Percentiles rank a stretch among this genome's conserved stretches.
These are phyloP conservation scores for Rhincodon typus DNA, from an alignment of 2,797 vertebrate genomes.

Conservation along the genomic window DNA sequence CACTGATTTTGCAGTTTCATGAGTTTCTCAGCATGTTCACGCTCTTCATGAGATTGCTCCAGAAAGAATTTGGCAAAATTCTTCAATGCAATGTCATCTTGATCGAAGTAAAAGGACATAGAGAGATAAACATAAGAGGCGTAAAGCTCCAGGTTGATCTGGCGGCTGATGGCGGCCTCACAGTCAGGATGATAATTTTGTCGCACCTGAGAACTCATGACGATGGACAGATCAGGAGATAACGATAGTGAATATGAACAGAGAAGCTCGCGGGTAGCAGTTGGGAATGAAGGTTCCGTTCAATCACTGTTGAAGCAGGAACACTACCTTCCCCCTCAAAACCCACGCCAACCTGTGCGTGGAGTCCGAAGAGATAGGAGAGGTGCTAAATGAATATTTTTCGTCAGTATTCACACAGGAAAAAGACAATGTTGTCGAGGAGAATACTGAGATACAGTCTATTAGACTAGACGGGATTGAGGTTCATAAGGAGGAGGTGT, in stretches of 20 bases:
- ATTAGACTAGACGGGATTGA: too few relatives aligned
- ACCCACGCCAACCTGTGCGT: too few relatives aligned
- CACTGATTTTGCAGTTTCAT: conserved; percentile 91
- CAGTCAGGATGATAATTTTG: conserved; percentile 95
- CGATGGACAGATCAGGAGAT: conserved; percentile 43
- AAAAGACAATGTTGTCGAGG: too few relatives aligned
- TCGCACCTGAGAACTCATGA: conserved; percentile 82
- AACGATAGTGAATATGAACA: not conserved
- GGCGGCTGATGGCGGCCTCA: conserved; percentile 88
- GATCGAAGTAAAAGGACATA: conserved; percentile 88
- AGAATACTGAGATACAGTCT: too few relatives aligned
- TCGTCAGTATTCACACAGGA: too few relatives aligned
- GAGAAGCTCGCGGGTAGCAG: not conserved
- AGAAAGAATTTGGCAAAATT: conserved; percentile 91
- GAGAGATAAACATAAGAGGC: conserved; percentile 92
- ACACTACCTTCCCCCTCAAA: conserved; percentile 56
- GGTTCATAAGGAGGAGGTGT: too few relatives aligned
- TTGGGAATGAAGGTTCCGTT: conserved; percentile 78
- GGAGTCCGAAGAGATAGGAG: too few relatives aligned
- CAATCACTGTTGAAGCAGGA: conserved; percentile 99
- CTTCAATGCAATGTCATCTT: conserved; percentile 83
- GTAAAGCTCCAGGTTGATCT: conserved; percentile 94
- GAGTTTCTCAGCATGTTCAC: conserved; percentile 87
- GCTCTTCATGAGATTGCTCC: conserved; percentile 82
- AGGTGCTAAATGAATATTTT: too few relatives aligned